Conservation (phyloP, 2,888 invertebrate genomes). For the Chloroclysta siterata region DNA sequence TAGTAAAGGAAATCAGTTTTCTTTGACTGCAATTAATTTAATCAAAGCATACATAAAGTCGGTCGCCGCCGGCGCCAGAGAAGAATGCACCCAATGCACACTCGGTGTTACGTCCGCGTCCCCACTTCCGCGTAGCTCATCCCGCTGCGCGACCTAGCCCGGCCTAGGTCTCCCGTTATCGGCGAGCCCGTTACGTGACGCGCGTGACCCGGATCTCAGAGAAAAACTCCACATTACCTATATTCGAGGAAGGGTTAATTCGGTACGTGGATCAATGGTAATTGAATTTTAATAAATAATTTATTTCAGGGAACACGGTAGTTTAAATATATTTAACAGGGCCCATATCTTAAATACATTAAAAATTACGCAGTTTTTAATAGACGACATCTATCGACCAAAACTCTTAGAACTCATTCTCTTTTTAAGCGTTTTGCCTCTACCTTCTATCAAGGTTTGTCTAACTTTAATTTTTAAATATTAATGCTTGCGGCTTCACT, state of each 20-base stretch:
- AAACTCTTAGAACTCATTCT: too few species aligned
- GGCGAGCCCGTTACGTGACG: conserved; percentile 80
- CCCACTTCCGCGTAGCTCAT: conserved; percentile 82
- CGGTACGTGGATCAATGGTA: not conserved
- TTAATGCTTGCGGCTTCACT: too few species aligned
- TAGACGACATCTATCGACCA: too few species aligned
- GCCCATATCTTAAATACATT: too few species aligned
- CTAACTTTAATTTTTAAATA: too few species aligned
- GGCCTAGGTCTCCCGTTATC: conserved; percentile 76
- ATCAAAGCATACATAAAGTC: not conserved
- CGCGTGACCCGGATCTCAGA: conserved; percentile 78
- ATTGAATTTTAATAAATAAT: too few species aligned
- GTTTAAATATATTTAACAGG: too few species aligned
- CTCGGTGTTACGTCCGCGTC: conserved; percentile 60
- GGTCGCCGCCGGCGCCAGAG: conserved; percentile 19
- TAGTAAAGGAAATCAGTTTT: too few species aligned
- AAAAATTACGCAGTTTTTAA: too few species aligned
- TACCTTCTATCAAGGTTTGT: too few species aligned
- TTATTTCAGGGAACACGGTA: too few species aligned
- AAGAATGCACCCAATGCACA: conserved; percentile 17
- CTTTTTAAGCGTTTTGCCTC: too few species aligned
- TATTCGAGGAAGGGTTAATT: conserved; percentile 31
- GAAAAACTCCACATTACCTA: conserved; percentile 54
- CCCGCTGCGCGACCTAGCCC: conserved; percentile 81
- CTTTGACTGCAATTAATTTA: not conserved